Conservation (phyloP, 1,140 invertebrate genomes). For the Ceratina calcarata region DNA sequence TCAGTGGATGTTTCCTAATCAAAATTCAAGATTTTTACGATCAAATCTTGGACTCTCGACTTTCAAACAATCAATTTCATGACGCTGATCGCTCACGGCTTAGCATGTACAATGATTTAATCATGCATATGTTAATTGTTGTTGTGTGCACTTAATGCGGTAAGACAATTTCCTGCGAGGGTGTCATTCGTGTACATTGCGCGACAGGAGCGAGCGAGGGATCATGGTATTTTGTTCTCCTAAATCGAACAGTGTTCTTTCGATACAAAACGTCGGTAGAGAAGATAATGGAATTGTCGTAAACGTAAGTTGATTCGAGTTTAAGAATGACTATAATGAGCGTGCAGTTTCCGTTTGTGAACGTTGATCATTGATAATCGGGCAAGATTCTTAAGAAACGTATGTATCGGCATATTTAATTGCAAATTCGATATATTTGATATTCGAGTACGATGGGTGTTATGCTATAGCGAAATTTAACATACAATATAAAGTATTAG, state of each 20-base stretch:
- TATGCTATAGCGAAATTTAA: neutral
- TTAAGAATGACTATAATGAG: constrained; percentile 2
- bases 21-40: constrained; percentile 54
- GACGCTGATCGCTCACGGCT: constrained; percentile 27
- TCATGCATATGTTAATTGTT: constrained; percentile 56
- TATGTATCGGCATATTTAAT: neutral
- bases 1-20: constrained; percentile 36
- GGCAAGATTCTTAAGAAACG: neutral
- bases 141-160: constrained; percentile 37
- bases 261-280: neutral
- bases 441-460: constrained; percentile 9
- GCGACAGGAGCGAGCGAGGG: neutral
- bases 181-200: neutral
- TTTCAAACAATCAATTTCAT: constrained; percentile 29
- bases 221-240: constrained; percentile 22
- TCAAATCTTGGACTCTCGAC: constrained; percentile 35
- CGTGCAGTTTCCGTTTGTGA: constrained; percentile 14
- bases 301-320: constrained; percentile 13
- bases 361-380: constrained; percentile 5
- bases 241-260: constrained; percentile 23
- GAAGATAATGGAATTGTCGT: constrained; percentile 12
- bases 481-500: neutral
- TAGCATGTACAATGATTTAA: constrained; percentile 60
- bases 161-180: constrained; percentile 29
- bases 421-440: constrained; percentile 23